Percentiles rank a stretch among this genome's conserved stretches.
Evolutionary conservation across 2,888 invertebrate genomes (phyloP).

Genomic region (Auanema freiburgensis): DNA sequence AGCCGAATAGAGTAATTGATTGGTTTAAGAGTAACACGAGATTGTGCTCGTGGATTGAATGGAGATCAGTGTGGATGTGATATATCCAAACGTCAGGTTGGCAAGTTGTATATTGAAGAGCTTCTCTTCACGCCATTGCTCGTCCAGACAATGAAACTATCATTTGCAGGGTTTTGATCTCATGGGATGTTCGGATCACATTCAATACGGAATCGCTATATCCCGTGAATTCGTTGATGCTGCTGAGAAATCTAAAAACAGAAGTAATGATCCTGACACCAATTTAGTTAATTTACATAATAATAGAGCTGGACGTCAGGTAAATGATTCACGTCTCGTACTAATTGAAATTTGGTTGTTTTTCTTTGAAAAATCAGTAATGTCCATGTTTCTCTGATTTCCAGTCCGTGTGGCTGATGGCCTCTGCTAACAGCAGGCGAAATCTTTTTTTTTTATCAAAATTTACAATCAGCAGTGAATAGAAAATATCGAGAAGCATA

Average conservation of each 20-base stretch:
- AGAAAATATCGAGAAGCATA: too few species aligned
- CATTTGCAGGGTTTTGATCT: slow-evolving; percentile 52
- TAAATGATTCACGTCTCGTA: slow-evolving; percentile 7
- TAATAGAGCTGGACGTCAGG: slow-evolving; percentile 49
- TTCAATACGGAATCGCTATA: slow-evolving; percentile 63
- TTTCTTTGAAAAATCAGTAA: too few species aligned
- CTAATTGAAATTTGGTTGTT: too few species aligned
- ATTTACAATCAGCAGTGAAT: too few species aligned
- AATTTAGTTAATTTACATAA: slow-evolving; percentile 58
- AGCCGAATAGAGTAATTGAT: slow-evolving; percentile 1
- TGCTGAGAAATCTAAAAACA: slow-evolving; percentile 53
- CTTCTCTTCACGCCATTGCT: neutral
- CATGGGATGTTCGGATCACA: slow-evolving; percentile 66
- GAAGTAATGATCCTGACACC: slow-evolving; percentile 64
- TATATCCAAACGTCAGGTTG: slow-evolving; percentile 38
- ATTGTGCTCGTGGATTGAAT: slow-evolving; percentile 66
- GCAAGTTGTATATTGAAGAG: neutral
- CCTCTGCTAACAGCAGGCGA: too few species aligned
- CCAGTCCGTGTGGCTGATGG: too few species aligned
- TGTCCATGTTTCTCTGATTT: too few species aligned
- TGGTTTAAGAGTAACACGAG: slow-evolving; percentile 65
- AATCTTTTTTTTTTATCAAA: too few species aligned
- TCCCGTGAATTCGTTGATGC: slow-evolving; percentile 65
- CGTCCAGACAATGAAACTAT: neutral
- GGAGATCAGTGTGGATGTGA: slow-evolving; percentile 68